Conservation (phyloP, 2,888 invertebrate species). For the Thecocarcelia acutangulata region DNA sequence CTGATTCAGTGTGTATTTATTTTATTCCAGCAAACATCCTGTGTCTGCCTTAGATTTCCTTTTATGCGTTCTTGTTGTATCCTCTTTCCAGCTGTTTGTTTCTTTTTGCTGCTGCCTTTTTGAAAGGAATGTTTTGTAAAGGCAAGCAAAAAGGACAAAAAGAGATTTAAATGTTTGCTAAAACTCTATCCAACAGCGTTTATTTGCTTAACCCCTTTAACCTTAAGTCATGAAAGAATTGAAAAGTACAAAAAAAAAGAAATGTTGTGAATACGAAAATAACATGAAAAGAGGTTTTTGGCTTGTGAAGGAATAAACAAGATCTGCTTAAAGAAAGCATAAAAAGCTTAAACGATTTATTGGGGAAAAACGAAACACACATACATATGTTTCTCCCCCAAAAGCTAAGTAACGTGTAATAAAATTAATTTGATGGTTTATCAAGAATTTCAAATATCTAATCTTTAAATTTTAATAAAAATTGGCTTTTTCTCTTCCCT, state of each 20-base stretch:
- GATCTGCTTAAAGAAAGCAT: too few relatives aligned
- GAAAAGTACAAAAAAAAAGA: constrained; percentile 9
- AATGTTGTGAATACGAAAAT: constrained; percentile 17
- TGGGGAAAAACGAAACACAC: too few relatives aligned
- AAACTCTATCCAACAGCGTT: constrained; percentile 31
- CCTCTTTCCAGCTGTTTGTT: constrained; percentile 38
- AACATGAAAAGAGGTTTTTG: neutral
- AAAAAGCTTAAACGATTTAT: neutral
- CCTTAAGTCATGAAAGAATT: constrained; percentile 55
- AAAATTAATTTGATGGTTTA: too few relatives aligned
- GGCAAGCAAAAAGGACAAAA: neutral
- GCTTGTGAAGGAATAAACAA: too few relatives aligned
- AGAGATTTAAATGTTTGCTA: constrained; percentile 55
- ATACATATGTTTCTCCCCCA: too few relatives aligned
- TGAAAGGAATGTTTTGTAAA: constrained; percentile 16
- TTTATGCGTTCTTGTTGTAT: constrained; percentile 41
- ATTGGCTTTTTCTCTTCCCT: too few relatives aligned
- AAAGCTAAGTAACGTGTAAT: too few relatives aligned
- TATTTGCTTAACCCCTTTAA: constrained; percentile 64
- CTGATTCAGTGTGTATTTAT: constrained; percentile 45
- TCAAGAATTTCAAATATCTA: too few relatives aligned
- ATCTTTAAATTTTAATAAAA: too few relatives aligned
- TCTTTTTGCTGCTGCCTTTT: constrained; percentile 31
- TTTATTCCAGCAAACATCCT: constrained; percentile 58
- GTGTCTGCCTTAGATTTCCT: constrained; percentile 60